Evolutionary conservation across 2,113 vertebrate genomes (phyloP), one percentile per base, ranked within the genome.

Genomic region (Cathartes aura): DNA sequence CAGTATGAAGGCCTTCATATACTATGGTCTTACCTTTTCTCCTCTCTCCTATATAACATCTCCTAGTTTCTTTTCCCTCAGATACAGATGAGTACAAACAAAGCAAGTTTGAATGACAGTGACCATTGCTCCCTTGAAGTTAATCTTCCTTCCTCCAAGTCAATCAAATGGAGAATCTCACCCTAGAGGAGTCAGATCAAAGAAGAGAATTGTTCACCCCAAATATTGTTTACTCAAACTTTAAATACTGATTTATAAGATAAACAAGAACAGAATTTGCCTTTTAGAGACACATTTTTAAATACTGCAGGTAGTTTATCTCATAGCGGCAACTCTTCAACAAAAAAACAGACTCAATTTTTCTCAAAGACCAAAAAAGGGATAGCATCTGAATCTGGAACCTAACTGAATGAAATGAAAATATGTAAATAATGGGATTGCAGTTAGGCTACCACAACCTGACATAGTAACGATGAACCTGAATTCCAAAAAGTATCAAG

Each of bases 261-360:
- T 20, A 55, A 82, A 64, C 14, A 88, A 43, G 62, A 76, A 76
- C 3, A 92, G 81, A 89, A 71, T 50, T 63, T 50, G 42, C 43
- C 81, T 90, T 95, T 93, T 80, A 91, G 79, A 43, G 26, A 60
- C 6, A 64, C 32, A 38, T 64, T 96, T 87, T 96, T 90, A 87
- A 95, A 91, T 68, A 83, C 68, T 70, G 64, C 68, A 89, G 38
- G 72, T 63, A 91, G 24, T 62, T 93, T 95, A 73, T 22, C 85
- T 89, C 68, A 94, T 67, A 74, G 73, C 27, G 94, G 43, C 23
- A 93, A 86, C 48, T 68, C 58, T 60, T 58, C 36, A 27, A 34
- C 89, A 93, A 76, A 89, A 89, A 82, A 93, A 34, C 64, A 90
- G 45, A 42, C 48, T n/a, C 66, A 34, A 42, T 56, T 56, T 73